Conservation (phyloP, 2,113 vertebrate genomes). For the Marcusenius ussheri region DNA sequence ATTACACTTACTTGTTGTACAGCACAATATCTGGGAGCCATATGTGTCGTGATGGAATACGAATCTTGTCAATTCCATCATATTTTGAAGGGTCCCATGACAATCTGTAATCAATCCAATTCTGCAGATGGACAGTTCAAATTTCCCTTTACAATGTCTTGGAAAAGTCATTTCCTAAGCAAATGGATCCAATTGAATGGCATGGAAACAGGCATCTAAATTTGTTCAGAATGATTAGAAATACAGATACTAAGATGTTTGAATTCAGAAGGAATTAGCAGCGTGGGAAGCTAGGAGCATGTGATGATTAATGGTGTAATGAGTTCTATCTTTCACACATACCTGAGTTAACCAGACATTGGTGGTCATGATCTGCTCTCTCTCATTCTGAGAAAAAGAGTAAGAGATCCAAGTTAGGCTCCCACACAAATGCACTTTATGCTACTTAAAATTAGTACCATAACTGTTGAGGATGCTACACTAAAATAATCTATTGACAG, state of each 20-base stretch:
- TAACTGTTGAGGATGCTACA: background rate
- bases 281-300: background rate
- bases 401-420: background rate
- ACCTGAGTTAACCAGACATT: conserved; percentile 29
- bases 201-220: background rate
- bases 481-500: background rate
- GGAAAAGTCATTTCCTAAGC: background rate
- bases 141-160: background rate
- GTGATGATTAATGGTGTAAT: background rate
- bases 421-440: background rate
- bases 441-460: background rate
- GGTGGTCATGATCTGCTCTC: conserved; percentile 27
- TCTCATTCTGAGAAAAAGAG: conserved; percentile 19
- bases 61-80: conserved; percentile 65
- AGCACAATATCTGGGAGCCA: conserved; percentile 77
- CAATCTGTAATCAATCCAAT: conserved; percentile 73
- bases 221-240: background rate
- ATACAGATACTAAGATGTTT: background rate
- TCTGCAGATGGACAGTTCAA: conserved; percentile 43
- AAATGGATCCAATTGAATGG: background rate
- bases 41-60: conserved; percentile 65
- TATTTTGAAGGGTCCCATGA: conserved; percentile 69
- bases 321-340: background rate
- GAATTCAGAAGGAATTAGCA: background rate
- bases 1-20: conserved; percentile 70